These are phyloP conservation scores for Gandaritis pyraliata DNA, from an alignment of 2,888 invertebrate genomes.

Conservation along the genomic window DNA sequence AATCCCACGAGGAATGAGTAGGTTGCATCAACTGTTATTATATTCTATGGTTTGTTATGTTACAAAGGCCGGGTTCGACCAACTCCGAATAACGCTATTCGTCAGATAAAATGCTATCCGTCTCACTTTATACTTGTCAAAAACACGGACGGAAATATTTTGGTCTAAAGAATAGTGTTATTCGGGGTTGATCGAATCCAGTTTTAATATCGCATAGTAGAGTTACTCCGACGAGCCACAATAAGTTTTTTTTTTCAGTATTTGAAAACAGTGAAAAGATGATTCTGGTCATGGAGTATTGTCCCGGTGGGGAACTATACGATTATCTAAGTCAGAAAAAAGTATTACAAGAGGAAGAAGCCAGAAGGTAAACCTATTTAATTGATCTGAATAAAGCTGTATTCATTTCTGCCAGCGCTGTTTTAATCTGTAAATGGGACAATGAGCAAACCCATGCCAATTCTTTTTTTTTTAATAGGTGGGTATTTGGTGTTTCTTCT, in stretches of 20 bases:
- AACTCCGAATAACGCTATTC: too few species aligned
- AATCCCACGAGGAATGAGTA: conserved; percentile 18
- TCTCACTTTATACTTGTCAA: too few species aligned
- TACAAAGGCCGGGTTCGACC: too few species aligned
- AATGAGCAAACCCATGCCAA: background rate
- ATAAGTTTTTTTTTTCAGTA: conserved; percentile 85
- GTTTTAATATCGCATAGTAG: background rate
- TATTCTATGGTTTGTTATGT: conserved; percentile 6
- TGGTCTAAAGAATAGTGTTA: too few species aligned
- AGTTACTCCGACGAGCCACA: background rate
- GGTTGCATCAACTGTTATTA: conserved; percentile 1
- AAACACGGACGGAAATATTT: too few species aligned
- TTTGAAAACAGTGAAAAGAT: conserved; percentile 99
- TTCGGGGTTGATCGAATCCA: too few species aligned
- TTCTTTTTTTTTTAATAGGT: background rate
- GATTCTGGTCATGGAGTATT: conserved; percentile 99
- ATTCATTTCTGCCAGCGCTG: background rate
- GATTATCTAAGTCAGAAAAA: conserved; percentile 97
- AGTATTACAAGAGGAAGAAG: conserved; percentile 95
- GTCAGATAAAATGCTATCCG: too few species aligned
- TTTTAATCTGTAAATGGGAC: background rate
- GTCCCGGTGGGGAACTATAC: conserved; percentile 98
- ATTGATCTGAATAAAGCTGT: background rate
- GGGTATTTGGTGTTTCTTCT: background rate
- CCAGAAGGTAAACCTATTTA: conserved; percentile 82